phyloP scores from a whole-genome alignment of 2,797 vertebrate genomes.

The Antennarius maculatus region DNA sequence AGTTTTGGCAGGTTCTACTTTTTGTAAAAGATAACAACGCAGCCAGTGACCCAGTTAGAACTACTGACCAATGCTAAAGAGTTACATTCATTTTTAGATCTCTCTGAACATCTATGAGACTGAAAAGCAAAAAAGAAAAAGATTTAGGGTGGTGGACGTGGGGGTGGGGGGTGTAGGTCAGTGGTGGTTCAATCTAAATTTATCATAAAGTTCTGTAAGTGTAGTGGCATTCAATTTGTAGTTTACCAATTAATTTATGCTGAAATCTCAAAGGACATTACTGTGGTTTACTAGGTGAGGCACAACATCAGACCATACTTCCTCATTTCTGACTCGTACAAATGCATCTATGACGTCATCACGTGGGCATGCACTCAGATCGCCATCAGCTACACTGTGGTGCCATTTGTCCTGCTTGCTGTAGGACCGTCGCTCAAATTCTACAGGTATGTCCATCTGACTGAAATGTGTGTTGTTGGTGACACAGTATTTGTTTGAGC shows the following conservation, averaged over 20 bases:
- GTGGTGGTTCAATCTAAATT: constrained; percentile 21
- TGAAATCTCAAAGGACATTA: background rate
- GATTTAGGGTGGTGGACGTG: no score
- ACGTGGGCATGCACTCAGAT: constrained; percentile 94
- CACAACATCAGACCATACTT: constrained; percentile 93
- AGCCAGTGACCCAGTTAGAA: constrained; percentile 44
- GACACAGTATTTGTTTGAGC: background rate
- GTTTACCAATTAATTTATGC: background rate
- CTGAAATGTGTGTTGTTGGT: background rate
- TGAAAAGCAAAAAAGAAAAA: constrained; percentile 14
- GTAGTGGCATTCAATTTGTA: constrained; percentile 7
- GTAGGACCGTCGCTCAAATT: constrained; percentile 91
- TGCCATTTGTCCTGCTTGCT: constrained; percentile 94
- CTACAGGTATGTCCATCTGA: constrained; percentile 85
- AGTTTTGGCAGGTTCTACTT: constrained; percentile 8
- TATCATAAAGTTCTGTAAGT: background rate
- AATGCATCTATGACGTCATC: constrained; percentile 88
- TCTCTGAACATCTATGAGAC: constrained; percentile 13
- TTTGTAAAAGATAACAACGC: constrained; percentile 26
- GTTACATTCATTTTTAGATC: constrained; percentile 20
- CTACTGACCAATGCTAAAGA: constrained; percentile 9
- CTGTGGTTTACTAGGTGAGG: constrained; percentile 84
- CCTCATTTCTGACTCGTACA: constrained; percentile 82
- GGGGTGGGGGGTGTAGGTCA: constrained; percentile 4
- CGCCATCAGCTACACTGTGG: constrained; percentile 96